Evolutionary conservation across 2,797 vertebrate species (phyloP).

Genomic region (Tragopan temminckii): DNA sequence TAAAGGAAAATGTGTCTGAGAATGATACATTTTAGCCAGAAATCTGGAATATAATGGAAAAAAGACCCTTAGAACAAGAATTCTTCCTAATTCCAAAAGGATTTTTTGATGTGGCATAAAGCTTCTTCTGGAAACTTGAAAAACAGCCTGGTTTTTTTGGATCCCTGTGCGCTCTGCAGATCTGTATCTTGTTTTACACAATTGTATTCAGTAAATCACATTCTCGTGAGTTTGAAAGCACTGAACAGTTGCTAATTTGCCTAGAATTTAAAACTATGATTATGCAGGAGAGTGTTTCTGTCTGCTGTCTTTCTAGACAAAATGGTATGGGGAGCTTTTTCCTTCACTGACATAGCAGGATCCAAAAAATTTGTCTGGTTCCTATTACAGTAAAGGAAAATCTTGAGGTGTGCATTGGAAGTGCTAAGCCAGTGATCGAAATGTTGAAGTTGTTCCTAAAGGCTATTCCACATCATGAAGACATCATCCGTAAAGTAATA

Average conservation of each 20-base stretch:
- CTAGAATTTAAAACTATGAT: slow-evolving; percentile 18
- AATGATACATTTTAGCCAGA: slow-evolving; percentile 33
- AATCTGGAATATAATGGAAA: slow-evolving; percentile 61
- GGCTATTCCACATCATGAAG: slow-evolving; percentile 71
- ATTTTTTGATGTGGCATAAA: slow-evolving; percentile 45
- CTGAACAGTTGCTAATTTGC: slow-evolving; percentile 1
- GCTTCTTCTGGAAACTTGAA: slow-evolving; percentile 40
- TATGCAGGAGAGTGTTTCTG: neutral
- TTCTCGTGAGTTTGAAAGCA: neutral
- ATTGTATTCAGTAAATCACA: slow-evolving; percentile 4
- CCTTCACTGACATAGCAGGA: slow-evolving; percentile 29
- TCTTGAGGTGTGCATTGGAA: slow-evolving; percentile 70
- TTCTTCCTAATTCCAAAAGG: slow-evolving; percentile 39
- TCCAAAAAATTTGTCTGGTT: slow-evolving; percentile 75
- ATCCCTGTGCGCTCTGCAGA: neutral
- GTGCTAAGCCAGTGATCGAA: slow-evolving; percentile 77
- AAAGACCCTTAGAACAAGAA: slow-evolving; percentile 57
- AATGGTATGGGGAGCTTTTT: slow-evolving; percentile 41
- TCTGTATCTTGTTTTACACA: neutral
- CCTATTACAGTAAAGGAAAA: slow-evolving; percentile 71
- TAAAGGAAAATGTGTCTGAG: slow-evolving; percentile 60
- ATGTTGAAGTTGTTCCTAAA: slow-evolving; percentile 70
- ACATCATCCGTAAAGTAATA: slow-evolving; percentile 71
- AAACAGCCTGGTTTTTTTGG: neutral
- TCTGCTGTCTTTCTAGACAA: slow-evolving; percentile 40